These are phyloP conservation scores for Onychomys arenicola DNA, from an alignment of 2,797 vertebrate species.

Conservation along the genomic window DNA sequence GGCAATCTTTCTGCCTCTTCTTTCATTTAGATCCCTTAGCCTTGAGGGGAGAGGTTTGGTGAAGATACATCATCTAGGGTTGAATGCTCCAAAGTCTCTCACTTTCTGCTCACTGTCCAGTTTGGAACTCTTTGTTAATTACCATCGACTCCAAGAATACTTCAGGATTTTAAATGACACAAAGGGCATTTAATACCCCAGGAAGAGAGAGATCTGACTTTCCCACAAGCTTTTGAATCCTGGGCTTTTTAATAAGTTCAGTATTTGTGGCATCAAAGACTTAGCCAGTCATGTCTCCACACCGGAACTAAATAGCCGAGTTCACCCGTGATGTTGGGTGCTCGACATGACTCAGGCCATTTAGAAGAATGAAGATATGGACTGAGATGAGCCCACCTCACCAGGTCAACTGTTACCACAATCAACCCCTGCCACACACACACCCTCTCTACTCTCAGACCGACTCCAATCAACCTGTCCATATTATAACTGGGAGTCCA, in stretches of 20 bases:
- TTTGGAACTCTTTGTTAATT: neutral
- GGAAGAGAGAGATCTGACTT: conserved; percentile 14
- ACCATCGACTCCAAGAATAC: neutral
- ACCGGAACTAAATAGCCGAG: neutral
- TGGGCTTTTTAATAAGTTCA: neutral
- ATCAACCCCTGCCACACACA: neutral
- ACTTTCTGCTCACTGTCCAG: neutral
- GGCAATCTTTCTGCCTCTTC: neutral
- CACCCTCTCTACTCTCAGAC: neutral
- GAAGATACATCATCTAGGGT: neutral
- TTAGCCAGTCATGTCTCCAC: neutral
- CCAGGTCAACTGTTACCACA: neutral
- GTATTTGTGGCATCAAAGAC: neutral
- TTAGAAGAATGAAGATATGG: neutral
- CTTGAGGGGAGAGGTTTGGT: neutral
- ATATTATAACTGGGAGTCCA: neutral
- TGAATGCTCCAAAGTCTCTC: neutral
- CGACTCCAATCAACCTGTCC: neutral
- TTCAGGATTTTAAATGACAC: neutral
- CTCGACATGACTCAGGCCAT: neutral
- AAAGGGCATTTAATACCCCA: neutral
- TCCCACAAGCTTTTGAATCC: neutral
- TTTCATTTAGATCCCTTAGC: neutral
- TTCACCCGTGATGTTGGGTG: neutral
- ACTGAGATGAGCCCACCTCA: neutral